These are phyloP conservation scores for Apodemia hepburni DNA, from an alignment of 2,888 invertebrate genomes.

Conservation along the genomic window DNA sequence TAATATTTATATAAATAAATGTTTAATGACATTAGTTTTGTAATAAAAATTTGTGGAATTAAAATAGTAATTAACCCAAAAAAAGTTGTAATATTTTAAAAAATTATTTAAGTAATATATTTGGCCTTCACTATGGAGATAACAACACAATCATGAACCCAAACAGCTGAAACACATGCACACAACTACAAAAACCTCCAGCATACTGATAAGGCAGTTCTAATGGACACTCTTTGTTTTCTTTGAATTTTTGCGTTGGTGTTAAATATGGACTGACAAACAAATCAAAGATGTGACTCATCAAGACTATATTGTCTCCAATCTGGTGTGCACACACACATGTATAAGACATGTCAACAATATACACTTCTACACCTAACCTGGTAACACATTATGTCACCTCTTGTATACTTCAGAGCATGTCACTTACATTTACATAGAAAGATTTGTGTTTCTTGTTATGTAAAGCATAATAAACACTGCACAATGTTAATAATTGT, in stretches of 20 bases:
- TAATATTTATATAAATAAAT: neutral
- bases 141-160: neutral
- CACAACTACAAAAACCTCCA: neutral
- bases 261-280: slow-evolving; percentile 25
- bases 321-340: neutral
- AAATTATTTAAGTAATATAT: neutral
- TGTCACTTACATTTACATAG: neutral
- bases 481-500: too few species aligned
- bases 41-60: neutral
- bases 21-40: neutral
- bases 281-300: slow-evolving; percentile 3
- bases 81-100: neutral
- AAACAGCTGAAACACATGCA: neutral
- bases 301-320: slow-evolving; percentile 3
- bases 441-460: neutral
- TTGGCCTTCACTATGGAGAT: slow-evolving; percentile 5
- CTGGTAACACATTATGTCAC: slow-evolving; percentile 1
- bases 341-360: neutral
- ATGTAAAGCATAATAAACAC: too few species aligned
- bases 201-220: slow-evolving; percentile 28
- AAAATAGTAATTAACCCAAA: neutral
- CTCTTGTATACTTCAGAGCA: neutral
- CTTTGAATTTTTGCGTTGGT: slow-evolving; percentile 18
- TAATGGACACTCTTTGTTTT: slow-evolving; percentile 17
- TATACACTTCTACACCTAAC: neutral